Base-by-base conservation (phyloP, 2,113 vertebrate species). In the Castor canadensis region DNA sequence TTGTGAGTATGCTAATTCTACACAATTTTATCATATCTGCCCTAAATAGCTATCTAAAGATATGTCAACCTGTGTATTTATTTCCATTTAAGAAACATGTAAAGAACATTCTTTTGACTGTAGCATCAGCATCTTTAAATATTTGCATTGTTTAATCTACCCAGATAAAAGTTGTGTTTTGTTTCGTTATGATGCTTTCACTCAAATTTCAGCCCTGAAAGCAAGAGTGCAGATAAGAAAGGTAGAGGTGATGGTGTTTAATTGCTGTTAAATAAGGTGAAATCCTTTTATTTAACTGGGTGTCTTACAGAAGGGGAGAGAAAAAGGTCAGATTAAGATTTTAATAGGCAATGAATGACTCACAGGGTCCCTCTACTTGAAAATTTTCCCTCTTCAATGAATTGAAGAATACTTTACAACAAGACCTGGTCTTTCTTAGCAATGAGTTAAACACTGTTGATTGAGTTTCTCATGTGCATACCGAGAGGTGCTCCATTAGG, bases 81-180 rank as follows among this genome's bases (percentile, higher is more conserved):
- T 72, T 87, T 19, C 6, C 35, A 43, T 19, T 52, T 85, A 54
- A 35, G 30, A 85, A 85, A 75, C 71, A 45, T 15, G 19, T 38
- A 52, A 92, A 84, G 38, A 89, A 77, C 11, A 28, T 16, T 62
- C 15, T 86, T 89, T 76, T 69, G 26, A 30, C 12, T 56, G 2
- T 66, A 20, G 24, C 9, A 40, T 73, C 49, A 64, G 52, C 5
- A 45, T 32, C 75, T 94, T 95, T 89, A 73, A 93, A 75, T 92
- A 83, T 80, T 95, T 95, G 47, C n/a, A 71, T 64, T 73, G 17
- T 93, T 88, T 66, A 52, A 47, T 54, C 47, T 89, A 49, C 47
- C 15, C 24, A n/a, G 30, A 79, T 58, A 81, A 94, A 81, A 43
- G 38, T 69, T 22, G 7, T 81, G n/a, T 75, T 87, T 76, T 86